Conservation (phyloP, 2,888 invertebrate genomes). For the Stomorhina lunata region DNA sequence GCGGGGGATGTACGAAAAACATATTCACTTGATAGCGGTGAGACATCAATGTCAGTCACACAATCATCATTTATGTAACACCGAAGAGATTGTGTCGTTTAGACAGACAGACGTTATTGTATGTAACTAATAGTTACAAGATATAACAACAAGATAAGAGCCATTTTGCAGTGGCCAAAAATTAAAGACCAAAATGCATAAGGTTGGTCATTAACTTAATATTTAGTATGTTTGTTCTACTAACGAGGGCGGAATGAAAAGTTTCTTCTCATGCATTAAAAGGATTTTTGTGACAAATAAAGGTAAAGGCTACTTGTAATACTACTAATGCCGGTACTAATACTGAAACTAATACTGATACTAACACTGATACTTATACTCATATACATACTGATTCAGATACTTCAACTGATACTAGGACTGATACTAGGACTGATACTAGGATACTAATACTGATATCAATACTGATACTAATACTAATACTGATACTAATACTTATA, state of each 20-base stretch:
- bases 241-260: neutral
- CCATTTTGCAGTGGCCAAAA: constrained; percentile 24
- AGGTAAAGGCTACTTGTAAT: too few species aligned
- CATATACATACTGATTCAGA: too few species aligned
- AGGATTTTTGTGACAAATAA: too few species aligned
- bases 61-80: constrained; percentile 51
- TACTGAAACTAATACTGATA: too few species aligned
- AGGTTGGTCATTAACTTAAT: constrained; percentile 42
- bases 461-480: too few species aligned
- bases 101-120: constrained; percentile 41
- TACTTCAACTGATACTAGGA: too few species aligned
- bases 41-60: constrained; percentile 56
- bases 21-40: neutral
- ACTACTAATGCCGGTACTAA: too few species aligned
- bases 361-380: too few species aligned
- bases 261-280: too few species aligned
- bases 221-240: neutral
- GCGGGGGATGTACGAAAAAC: neutral
- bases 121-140: constrained; percentile 65
- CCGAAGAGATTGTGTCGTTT: constrained; percentile 7
- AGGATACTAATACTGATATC: too few species aligned
- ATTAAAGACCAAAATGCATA: neutral
- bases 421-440: too few species aligned
- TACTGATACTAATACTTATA: too few species aligned
- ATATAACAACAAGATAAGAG: constrained; percentile 57